Evolutionary conservation across 2,888 invertebrate genomes (phyloP), one percentile per base, ranked within the genome.

Genomic region (Rhyacophila evoluta): DNA sequence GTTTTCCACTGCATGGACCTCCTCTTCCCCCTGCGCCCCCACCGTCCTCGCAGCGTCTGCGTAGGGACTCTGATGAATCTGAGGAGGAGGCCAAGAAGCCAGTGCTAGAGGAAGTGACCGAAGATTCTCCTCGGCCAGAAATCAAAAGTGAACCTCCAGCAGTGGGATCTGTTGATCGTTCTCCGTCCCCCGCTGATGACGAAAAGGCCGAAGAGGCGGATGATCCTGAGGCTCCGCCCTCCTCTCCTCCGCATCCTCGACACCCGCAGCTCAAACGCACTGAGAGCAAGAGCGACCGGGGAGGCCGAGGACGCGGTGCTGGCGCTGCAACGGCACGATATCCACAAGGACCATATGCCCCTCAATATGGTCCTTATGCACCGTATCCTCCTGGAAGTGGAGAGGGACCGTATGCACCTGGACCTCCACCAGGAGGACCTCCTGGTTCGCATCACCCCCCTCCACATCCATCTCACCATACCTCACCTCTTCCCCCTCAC

Each of bases 341-440:
- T 82, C 89, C 89, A 36, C 86, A 89, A 1, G 89, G 89, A 0
- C 89, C 89, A 0, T 90, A 90, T 84, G 89, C 89, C 70, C 89
- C 89, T 0, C 88, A 88, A 81, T 89, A 88, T 83, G 88, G 87
- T 0, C 87, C 88, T 0, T 89, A 89, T 84, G 87, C 88, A 0
- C 89, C 89, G 0, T 89, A 89, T 84, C 89, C 88, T 68, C 88
- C 88, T 71, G 82, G 75, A 4, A 25, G 71, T 1, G n/a, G 75
- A 8, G 81, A 79, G 68, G 79, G 74, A 80, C 81, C 73, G 10
- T 82, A 76, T 68, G 68, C 70, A 29, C 72, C 72, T 27, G 84
- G 84, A 12, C 82, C 83, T 12, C 83, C 84, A 81, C 83, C 74
- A 15, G 36, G 37, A 19, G 86, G 84, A 83, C 85, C 87, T 1